Percentiles rank a stretch among this genome's conserved stretches.
Conservation (phyloP, 2,113 vertebrate genomes). For the Brachyhypopomus occidentalis region DNA sequence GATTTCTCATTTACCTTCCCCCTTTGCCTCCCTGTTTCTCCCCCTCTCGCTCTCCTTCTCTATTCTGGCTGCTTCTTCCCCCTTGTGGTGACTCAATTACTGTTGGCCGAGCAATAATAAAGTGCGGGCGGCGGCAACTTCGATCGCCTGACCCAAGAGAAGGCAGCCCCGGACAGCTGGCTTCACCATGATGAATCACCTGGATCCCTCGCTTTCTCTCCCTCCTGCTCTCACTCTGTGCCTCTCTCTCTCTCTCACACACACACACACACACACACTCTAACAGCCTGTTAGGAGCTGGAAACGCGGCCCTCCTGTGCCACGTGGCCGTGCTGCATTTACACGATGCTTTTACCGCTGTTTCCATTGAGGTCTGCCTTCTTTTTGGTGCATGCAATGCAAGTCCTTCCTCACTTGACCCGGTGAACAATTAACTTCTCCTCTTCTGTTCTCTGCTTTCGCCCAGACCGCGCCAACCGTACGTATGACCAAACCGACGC, state of each 20-base stretch:
- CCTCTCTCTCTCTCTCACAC: slow-evolving; percentile 25
- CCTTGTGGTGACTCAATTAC: slow-evolving; percentile 79
- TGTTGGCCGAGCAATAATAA: slow-evolving; percentile 90
- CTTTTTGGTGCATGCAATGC: not conserved
- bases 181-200: slow-evolving; percentile 90
- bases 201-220: slow-evolving; percentile 76
- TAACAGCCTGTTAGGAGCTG: slow-evolving; percentile 53
- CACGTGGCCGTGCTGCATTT: not conserved
- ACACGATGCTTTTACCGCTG: not conserved
- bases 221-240: slow-evolving; percentile 57
- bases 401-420: not conserved
- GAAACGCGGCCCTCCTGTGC: not conserved
- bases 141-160: slow-evolving; percentile 92
- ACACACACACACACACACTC: slow-evolving; percentile 37
- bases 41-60: slow-evolving; percentile 31
- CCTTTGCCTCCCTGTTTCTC: slow-evolving; percentile 71
- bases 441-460: not conserved
- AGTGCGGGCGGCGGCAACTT: slow-evolving; percentile 87
- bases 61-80: slow-evolving; percentile 49
- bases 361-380: not conserved
- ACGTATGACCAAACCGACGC: slow-evolving; percentile 35
- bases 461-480: not conserved
- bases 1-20: slow-evolving; percentile 54
- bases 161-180: slow-evolving; percentile 86
- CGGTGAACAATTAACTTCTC: not conserved